Base-by-base conservation (phyloP, 2,797 vertebrate genomes). In the Alauda arvensis region DNA sequence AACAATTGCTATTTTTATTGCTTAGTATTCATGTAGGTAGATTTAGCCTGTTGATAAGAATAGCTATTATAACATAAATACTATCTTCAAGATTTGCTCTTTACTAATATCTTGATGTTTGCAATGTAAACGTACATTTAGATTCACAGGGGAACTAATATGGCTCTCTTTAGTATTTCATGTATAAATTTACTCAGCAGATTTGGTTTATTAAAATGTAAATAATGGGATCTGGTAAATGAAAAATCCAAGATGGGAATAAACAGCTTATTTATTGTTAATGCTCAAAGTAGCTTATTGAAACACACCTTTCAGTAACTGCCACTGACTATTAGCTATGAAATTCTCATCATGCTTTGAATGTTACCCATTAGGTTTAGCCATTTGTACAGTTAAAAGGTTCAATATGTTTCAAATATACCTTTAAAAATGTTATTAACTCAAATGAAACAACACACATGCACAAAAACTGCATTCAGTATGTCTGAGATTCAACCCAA, bases 121-220 rank as follows among this genome's bases (percentile, higher is more conserved):
- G n/a, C 51, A 61, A 72, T 68, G 85, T 62, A 79, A 61, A 84
- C 37, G 48, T 57, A 62, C 59, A 92, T 86, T 78, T 80, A 82
- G 66, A 83, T 93, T 78, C 92, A 94, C 10, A 5, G 15, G 51
- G 61, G 68, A 81, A 93, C 84, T 77, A 90, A 85, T 83, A 92
- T 3, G 60, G 53, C 17, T 92, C 62, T 79, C 66, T 91, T 93
- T 89, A 88, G 83, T 89, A 90, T 90, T 95, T 87, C 37, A 82
- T 34, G 34, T 91, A 88, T 79, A 91, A 94, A 92, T 94, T 93
- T 93, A 62, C 69, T 94, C 60, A 90, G 86, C 71, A 92, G 45
- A 87, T 88, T 84, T 94, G 71, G 87, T 80, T 94, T 95, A 93
- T 94, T 94, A 93, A 96, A 95, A 92, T 70, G 49, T 83, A 94